A percentile compares a stretch with the other conserved stretches of the same genome.
phyloP scores from a whole-genome alignment of 2,113 vertebrate genomes.

The Murina feae region DNA sequence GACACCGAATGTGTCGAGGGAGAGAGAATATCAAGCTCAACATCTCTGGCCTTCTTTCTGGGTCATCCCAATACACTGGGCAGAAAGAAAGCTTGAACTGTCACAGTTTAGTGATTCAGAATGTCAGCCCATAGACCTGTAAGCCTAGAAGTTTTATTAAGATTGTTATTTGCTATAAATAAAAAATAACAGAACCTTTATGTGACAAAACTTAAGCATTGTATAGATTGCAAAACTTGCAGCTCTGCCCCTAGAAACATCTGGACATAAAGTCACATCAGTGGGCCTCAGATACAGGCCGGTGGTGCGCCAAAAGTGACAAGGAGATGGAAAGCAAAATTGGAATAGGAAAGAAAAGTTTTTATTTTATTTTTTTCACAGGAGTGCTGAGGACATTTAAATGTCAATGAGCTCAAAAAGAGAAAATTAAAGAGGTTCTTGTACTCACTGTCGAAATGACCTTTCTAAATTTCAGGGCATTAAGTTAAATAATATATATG shows the following conservation, averaged over 20 bases:
- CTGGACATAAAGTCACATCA: background rate
- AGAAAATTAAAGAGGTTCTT: background rate
- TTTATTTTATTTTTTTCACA: background rate
- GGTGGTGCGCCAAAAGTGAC: background rate
- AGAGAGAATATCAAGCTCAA: background rate
- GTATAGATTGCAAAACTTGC: background rate
- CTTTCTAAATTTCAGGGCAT: background rate
- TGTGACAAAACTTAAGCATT: background rate
- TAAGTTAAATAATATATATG: background rate
- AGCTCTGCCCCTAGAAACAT: background rate
- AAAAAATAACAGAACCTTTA: background rate
- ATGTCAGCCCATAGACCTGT: background rate
- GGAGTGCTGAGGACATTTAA: background rate
- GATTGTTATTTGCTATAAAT: background rate
- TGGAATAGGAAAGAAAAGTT: background rate
- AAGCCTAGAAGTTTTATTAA: slow-evolving; percentile 8
- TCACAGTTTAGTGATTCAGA: background rate
- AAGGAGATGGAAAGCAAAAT: background rate
- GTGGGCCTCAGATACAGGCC: background rate
- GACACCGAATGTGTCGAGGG: background rate
- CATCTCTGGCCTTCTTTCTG: background rate
- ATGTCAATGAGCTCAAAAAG: background rate
- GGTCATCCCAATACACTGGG: background rate
- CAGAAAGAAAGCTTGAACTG: background rate
- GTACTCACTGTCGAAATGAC: background rate